These are phyloP conservation scores for Mylabris sibirica DNA, from an alignment of 2,888 invertebrate genomes.

Conservation along the genomic window DNA sequence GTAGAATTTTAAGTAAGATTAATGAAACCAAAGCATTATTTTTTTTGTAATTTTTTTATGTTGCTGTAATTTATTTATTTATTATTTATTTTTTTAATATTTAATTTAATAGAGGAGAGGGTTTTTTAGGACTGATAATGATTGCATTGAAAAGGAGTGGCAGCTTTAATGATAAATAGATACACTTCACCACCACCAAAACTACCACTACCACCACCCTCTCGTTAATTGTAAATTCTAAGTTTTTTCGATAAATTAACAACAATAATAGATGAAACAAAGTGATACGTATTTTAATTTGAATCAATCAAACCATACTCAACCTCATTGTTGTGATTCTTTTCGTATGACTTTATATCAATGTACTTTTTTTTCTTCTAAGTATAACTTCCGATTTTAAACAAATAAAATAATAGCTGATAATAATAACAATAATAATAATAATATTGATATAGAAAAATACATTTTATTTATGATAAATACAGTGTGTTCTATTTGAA, in stretches of 20 bases:
- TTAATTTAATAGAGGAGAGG: background rate
- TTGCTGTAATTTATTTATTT: background rate
- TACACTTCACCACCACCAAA: too few relatives aligned
- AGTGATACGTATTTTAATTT: constrained; percentile 2
- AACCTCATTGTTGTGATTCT: constrained; percentile 41
- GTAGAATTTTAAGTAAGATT: constrained; percentile 16
- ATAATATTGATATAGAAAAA: background rate
- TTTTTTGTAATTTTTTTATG: background rate
- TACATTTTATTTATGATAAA: constrained; percentile 4
- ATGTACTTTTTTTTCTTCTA: constrained; percentile 10
- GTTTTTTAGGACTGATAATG: background rate
- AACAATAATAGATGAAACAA: background rate
- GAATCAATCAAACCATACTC: constrained; percentile 45
- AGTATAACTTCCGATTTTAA: background rate
- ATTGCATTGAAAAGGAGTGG: constrained; percentile 26
- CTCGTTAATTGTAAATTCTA: background rate
- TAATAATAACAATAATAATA: constrained; percentile 21
- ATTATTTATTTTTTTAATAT: background rate
- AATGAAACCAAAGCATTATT: constrained; percentile 30
- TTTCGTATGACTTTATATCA: too few relatives aligned
- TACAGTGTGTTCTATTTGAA: background rate
- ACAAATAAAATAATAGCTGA: constrained; percentile 22
- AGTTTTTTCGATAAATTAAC: background rate
- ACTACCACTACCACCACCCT: too few relatives aligned
- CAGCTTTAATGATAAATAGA: constrained; percentile 36